Evolutionary conservation across 2,888 invertebrate species (phyloP).

Genomic region (Notocelia uddmanniana): DNA sequence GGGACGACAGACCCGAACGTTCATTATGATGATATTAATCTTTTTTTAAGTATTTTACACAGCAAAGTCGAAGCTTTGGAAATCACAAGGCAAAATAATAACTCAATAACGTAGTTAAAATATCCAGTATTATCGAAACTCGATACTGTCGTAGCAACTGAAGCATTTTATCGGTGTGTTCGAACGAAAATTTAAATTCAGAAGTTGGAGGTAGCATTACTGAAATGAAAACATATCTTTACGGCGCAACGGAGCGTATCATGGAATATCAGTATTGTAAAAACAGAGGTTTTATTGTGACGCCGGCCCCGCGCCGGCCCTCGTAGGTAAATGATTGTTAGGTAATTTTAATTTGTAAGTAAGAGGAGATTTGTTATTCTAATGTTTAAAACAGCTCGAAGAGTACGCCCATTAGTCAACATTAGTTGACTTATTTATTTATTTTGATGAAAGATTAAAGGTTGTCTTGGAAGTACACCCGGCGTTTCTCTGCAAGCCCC

Average conservation of each 20-base stretch:
- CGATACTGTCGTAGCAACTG: constrained; percentile 13
- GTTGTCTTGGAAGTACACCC: constrained; percentile 77
- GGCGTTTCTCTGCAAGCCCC: constrained; percentile 56
- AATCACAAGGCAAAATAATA: constrained; percentile 10
- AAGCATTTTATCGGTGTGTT: constrained; percentile 26
- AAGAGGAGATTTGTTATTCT: constrained; percentile 78
- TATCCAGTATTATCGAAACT: constrained; percentile 16
- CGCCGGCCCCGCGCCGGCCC: constrained; percentile 64
- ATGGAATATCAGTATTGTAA: constrained; percentile 39
- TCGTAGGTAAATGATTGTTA: constrained; percentile 66
- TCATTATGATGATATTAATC: background rate
- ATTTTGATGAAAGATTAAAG: constrained; percentile 79
- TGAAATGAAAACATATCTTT: constrained; percentile 37
- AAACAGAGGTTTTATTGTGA: constrained; percentile 40
- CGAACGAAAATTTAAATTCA: constrained; percentile 27
- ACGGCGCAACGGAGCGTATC: constrained; percentile 30
- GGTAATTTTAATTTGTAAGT: constrained; percentile 67
- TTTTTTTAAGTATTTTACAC: constrained; percentile 7
- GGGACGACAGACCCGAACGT: background rate
- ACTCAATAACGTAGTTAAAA: constrained; percentile 16
- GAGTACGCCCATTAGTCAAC: constrained; percentile 83
- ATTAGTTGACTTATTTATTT: constrained; percentile 82
- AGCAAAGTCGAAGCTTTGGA: constrained; percentile 2
- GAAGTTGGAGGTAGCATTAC: constrained; percentile 27
- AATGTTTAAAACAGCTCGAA: constrained; percentile 79